Evolutionary conservation across 1,140 invertebrate species (phyloP).

Genomic region (Zaprionus camerounensis): DNA sequence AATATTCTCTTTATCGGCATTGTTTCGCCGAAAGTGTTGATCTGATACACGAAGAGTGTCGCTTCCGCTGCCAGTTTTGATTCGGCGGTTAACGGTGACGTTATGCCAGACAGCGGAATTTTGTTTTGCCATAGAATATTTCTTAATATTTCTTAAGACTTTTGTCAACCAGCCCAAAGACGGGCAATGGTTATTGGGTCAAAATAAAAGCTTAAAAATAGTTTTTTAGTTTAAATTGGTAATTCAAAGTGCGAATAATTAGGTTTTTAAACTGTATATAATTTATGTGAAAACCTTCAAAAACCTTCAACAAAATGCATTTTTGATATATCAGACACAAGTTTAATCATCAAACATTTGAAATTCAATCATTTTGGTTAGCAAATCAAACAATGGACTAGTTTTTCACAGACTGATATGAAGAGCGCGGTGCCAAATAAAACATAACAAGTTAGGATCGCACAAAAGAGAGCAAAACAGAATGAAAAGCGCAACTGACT

Average conservation of each 20-base stretch:
- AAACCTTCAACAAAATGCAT: not conserved
- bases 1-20: not conserved
- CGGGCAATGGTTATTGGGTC: not conserved
- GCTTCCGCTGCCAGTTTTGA: not conserved
- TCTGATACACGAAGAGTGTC: not conserved
- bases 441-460: not conserved
- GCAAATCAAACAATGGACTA: not conserved
- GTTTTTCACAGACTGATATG: not conserved
- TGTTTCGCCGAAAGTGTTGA: not conserved
- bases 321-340: not conserved
- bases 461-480: not conserved
- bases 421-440: not conserved
- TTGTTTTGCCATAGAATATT: not conserved
- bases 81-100: conserved; percentile 4
- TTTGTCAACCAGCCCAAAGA: not conserved
- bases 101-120: not conserved
- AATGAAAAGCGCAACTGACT: not conserved
- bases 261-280: not conserved
- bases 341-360: not conserved
- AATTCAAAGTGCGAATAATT: not conserved
- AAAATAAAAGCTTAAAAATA: not conserved
- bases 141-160: not conserved
- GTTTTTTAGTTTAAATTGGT: not conserved
- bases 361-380: not conserved
- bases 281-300: too few species aligned